Percentiles rank a stretch among this genome's conserved stretches.
Evolutionary conservation across 2,797 vertebrate genomes (phyloP).

Genomic region (Microhierax caerulescens): DNA sequence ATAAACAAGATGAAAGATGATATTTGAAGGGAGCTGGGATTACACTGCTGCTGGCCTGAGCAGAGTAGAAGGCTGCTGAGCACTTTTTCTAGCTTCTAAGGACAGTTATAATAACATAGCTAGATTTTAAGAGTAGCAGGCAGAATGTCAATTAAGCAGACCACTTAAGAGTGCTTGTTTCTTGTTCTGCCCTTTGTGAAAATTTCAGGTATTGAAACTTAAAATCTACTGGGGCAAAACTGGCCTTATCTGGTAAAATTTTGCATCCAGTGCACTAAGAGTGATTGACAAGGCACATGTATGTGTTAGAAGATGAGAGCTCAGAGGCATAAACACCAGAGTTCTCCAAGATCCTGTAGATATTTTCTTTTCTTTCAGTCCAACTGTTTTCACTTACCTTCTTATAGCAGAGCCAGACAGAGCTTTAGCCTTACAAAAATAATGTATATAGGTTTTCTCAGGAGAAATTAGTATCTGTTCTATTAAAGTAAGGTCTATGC

Average conservation of each 20-base stretch:
- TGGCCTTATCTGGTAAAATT: background rate
- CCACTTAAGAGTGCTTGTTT: background rate
- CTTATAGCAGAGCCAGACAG: background rate
- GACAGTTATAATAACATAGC: background rate
- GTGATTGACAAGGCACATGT: background rate
- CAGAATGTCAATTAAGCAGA: background rate
- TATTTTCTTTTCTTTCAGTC: background rate
- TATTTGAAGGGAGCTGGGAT: background rate
- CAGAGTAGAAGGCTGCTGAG: background rate
- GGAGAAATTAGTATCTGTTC: background rate
- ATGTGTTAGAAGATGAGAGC: background rate
- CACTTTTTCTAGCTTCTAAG: background rate
- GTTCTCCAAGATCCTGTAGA: background rate
- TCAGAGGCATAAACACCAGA: background rate
- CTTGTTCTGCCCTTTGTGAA: background rate
- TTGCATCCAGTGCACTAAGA: background rate
- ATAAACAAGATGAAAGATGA: slow-evolving; percentile 30
- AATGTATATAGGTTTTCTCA: background rate
- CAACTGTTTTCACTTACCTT: slow-evolving; percentile 19
- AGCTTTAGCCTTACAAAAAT: background rate
- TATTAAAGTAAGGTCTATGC: background rate
- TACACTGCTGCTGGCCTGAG: background rate
- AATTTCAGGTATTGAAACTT: background rate
- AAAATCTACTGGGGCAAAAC: background rate
- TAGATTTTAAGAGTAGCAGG: background rate